Evolutionary conservation across 2,888 invertebrate species (phyloP).

Genomic region (Drosophila borborema): DNA sequence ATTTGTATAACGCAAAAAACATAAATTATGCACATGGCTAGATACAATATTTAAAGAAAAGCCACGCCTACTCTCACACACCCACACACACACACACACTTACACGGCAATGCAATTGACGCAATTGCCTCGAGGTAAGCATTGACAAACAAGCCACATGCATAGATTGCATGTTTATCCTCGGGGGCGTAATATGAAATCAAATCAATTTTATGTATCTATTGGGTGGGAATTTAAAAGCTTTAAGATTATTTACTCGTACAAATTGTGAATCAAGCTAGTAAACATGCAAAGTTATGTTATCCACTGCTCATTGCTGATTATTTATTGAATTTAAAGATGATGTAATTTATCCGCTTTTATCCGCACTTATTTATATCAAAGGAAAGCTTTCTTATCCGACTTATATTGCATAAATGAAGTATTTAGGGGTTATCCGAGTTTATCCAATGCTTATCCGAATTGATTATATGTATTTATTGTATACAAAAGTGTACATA

Average conservation of each 20-base stretch:
- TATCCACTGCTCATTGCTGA: background rate
- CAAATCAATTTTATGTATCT: constrained; percentile 25
- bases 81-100: constrained; percentile 9
- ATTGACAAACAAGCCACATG: constrained; percentile 34
- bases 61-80: constrained; percentile 27
- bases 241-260: background rate
- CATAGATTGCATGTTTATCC: constrained; percentile 26
- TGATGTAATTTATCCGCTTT: background rate
- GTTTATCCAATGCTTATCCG: background rate
- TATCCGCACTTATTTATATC: background rate
- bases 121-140: constrained; percentile 12
- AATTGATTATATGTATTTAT: background rate
- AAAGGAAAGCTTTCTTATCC: fast-evolving
- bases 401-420: background rate
- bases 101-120: constrained; percentile 17
- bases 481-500: background rate
- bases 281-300: background rate
- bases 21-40: constrained; percentile 67
- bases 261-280: no score
- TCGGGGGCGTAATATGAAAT: constrained; percentile 20
- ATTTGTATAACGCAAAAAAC: constrained; percentile 73
- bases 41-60: constrained; percentile 40
- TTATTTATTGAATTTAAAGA: background rate
- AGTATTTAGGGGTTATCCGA: background rate
- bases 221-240: constrained; percentile 1